Percentiles rank a stretch among this genome's conserved stretches.
These are phyloP conservation scores for Asarcornis scutulata DNA, from an alignment of 2,113 vertebrate genomes.

Conservation along the genomic window DNA sequence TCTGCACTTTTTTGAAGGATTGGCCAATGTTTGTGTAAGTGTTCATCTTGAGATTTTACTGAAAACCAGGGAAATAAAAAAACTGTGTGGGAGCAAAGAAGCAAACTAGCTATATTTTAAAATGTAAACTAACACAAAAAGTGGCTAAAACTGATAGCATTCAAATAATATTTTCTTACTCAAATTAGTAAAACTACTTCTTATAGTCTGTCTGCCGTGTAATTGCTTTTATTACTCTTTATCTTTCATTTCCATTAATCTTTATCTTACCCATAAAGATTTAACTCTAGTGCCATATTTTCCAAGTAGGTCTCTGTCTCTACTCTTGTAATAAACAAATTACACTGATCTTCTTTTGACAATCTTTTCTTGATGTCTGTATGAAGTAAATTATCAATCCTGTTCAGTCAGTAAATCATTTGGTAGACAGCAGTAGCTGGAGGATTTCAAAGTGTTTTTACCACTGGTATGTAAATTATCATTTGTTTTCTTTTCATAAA, in stretches of 20 bases:
- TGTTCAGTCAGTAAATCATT: constrained; percentile 6
- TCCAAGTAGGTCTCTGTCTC: not conserved
- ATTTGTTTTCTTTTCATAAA: constrained; percentile 4
- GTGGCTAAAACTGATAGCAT: not conserved
- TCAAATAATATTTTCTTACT: not conserved
- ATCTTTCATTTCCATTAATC: constrained; percentile 32
- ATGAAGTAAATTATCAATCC: constrained; percentile 2
- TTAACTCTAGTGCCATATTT: constrained; percentile 4
- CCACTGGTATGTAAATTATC: not conserved
- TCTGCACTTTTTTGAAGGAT: not conserved
- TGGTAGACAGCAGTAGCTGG: not conserved
- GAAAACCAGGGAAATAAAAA: not conserved
- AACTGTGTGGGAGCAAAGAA: not conserved
- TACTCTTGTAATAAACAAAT: constrained; percentile 20
- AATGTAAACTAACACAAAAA: not conserved
- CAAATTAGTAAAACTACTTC: not conserved
- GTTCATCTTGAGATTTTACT: not conserved
- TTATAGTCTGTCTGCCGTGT: not conserved
- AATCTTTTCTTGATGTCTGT: not conserved
- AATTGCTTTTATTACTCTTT: constrained; percentile 7
- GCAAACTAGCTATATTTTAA: not conserved
- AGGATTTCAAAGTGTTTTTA: not conserved
- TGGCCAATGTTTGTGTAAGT: not conserved
- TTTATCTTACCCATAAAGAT: constrained; percentile 40
- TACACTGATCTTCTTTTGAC: not conserved